Base-by-base conservation (phyloP, 2,797 vertebrate species). In the Heterohyrax brucei region DNA sequence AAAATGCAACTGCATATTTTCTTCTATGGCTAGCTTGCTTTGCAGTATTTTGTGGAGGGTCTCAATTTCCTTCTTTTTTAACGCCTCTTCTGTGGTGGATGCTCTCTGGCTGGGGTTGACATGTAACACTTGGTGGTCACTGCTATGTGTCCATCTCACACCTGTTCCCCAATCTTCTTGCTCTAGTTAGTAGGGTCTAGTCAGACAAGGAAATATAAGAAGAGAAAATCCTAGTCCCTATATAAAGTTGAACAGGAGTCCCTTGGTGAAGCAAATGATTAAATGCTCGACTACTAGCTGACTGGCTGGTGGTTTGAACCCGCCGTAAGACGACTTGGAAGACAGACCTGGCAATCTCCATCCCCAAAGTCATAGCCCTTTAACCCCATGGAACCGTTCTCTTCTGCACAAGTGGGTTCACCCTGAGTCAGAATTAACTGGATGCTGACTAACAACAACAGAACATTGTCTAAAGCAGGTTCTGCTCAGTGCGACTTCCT, bases 221-320 rank as follows among this genome's bases (percentile, higher is more conserved):
- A 64, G 83, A 73, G n/a, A 78, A 94, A 91, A 89, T 59, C 68
- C 30, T 62, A 82, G 62, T 86, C 28, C 84, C 79, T 28, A 76
- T 10, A 59, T 13, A 84, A 94, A 89, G 39, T 46, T 91, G 39
- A 86, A 50, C 48, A 89, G 53, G 4, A 72, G n/a, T 19, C n/a
- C n/a, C n/a, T 39, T 33, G 33, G 7, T 73, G 21, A 39, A 2
- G 33, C 33, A 73, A 44, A 73, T 3, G 33, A 26, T 66, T 66
- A 66, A 39, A 3, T 73, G 33, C 33, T 10, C 19, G 7, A 73
- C 33, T 73, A 73, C 30, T 33, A 70, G 68, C 68, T 33, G 30
- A 70, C 16, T 33, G n/a, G 18, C 22, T 39, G 19, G 5, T 22
- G 16, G 19, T 44, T 44, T 73, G 70, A 73, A 73, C 8, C 53